These are phyloP conservation scores for Drosophila nr. perissopoda DNA, from an alignment of 2,888 invertebrate genomes.

Conservation along the genomic window DNA sequence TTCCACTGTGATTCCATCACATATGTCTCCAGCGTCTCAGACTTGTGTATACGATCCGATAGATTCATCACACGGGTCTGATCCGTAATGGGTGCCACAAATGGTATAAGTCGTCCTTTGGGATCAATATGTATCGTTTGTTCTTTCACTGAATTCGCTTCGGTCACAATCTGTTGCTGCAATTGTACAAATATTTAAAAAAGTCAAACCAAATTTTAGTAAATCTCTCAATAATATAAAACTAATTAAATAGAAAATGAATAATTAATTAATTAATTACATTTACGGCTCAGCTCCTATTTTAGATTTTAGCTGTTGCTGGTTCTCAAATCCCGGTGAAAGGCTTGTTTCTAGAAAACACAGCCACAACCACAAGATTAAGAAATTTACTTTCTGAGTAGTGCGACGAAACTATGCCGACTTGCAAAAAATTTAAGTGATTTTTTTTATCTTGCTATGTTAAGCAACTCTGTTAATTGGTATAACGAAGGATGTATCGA, in stretches of 20 bases:
- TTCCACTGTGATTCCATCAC: conserved; percentile 86
- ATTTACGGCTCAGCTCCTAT: no score
- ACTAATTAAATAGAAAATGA: no score
- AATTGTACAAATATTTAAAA: background rate
- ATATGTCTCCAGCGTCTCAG: conserved; percentile 71
- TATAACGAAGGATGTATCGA: background rate
- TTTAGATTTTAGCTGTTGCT: no score
- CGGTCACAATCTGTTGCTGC: background rate
- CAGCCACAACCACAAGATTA: background rate
- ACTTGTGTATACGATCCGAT: conserved; percentile 66
- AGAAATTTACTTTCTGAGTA: background rate
- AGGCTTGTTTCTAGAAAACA: background rate
- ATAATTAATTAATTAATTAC: no score
- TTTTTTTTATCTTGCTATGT: background rate
- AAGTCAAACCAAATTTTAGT: background rate
- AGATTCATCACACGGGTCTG: conserved; percentile 57
- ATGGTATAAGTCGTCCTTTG: conserved; percentile 48
- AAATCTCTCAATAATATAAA: background rate
- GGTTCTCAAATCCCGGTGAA: no score
- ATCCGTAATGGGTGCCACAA: conserved; percentile 38
- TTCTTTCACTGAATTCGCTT: background rate
- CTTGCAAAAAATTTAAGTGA: background rate
- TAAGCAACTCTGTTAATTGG: background rate
- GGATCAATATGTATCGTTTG: conserved; percentile 12
- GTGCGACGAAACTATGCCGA: background rate